phyloP scores from a whole-genome alignment of 2,113 vertebrate genomes.

The Odontophorus gujanensis region DNA sequence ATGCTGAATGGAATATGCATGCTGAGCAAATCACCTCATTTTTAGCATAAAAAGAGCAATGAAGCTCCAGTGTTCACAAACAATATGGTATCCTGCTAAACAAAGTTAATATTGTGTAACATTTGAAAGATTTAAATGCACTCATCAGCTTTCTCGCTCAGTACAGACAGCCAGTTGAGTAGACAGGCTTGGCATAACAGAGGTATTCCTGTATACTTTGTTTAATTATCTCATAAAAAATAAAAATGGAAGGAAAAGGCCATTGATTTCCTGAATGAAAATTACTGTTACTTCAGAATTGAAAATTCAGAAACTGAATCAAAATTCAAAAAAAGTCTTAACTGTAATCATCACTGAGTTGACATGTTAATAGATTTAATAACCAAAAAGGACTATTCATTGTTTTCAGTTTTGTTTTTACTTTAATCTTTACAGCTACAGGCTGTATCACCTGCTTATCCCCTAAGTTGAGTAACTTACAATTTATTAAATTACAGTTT shows the following conservation, averaged over 20 bases:
- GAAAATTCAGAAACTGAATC: neutral
- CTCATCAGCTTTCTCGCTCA: neutral
- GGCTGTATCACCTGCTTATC: neutral
- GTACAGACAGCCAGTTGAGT: neutral
- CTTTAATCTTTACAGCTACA: rapidly evolving
- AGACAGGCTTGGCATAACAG: neutral
- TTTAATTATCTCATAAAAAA: neutral
- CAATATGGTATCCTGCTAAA: neutral
- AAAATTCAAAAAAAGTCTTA: neutral
- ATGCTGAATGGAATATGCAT: neutral
- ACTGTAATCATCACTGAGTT: neutral
- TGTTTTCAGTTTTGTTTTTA: neutral
- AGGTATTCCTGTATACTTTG: neutral
- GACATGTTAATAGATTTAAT: neutral
- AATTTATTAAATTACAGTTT: neutral
- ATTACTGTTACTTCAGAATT: neutral
- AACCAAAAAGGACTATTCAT: neutral
- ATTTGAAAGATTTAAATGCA: neutral
- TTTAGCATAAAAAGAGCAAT: neutral
- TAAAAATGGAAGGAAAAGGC: neutral
- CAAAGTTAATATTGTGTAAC: neutral
- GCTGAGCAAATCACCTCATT: constrained; percentile 29
- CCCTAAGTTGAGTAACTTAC: neutral
- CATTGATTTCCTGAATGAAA: neutral
- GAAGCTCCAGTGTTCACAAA: neutral